phyloP scores from a whole-genome alignment of 2,797 vertebrate species.

The Lepilemur ruficaudatus region DNA sequence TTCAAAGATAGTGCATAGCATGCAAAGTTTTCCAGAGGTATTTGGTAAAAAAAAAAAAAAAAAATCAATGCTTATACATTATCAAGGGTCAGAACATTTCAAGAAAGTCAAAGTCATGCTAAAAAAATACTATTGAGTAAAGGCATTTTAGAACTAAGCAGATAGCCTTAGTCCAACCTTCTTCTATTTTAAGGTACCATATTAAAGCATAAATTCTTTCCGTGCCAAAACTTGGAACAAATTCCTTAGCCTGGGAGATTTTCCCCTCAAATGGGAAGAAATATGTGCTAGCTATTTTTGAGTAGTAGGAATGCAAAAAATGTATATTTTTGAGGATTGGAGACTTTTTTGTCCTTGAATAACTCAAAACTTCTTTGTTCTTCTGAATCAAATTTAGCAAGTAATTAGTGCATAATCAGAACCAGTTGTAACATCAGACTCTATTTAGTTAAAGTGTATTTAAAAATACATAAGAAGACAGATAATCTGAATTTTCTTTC shows the following conservation, averaged over 20 bases:
- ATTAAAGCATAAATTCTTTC: constrained; percentile 68
- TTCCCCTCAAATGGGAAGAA: constrained; percentile 67
- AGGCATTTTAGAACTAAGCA: constrained; percentile 43
- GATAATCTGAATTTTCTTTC: constrained; percentile 55
- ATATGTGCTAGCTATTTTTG: constrained; percentile 74
- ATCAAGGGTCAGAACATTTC: neutral
- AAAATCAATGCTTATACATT: neutral
- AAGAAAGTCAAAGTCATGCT: neutral
- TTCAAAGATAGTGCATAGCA: neutral
- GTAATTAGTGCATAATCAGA: constrained; percentile 72
- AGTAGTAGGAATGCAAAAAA: constrained; percentile 66
- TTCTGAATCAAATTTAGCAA: constrained; percentile 70
- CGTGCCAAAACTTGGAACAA: constrained; percentile 66
- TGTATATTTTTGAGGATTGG: constrained; percentile 59
- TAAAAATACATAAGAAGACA: constrained; percentile 58
- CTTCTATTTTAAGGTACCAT: constrained; percentile 69
- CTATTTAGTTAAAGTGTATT: constrained; percentile 58
- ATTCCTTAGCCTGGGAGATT: constrained; percentile 69
- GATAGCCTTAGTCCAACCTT: constrained; percentile 29
- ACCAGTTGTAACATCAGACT: constrained; percentile 66
- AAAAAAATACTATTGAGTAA: neutral
- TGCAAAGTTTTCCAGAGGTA: neutral
- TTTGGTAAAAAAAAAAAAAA: neutral
- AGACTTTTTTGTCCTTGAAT: constrained; percentile 71
- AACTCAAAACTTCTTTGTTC: constrained; percentile 73